Percentiles rank a stretch among this genome's conserved stretches.
These are phyloP conservation scores for Pseudolycoriella hygida DNA, from an alignment of 2,888 invertebrate genomes.

Conservation along the genomic window DNA sequence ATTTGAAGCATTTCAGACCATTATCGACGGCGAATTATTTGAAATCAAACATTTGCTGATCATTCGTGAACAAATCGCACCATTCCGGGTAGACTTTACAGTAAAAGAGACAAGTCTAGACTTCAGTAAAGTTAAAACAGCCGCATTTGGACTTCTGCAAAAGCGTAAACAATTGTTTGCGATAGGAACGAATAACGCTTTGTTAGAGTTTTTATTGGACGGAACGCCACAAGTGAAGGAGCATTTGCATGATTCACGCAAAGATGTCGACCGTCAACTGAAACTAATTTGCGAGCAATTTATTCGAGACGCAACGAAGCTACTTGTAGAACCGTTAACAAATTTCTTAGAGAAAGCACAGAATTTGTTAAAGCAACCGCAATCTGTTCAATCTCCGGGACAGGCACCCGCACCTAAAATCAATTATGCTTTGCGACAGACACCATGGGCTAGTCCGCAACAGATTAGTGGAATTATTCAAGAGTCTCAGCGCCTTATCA, in stretches of 20 bases:
- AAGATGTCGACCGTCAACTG: conserved; percentile 86
- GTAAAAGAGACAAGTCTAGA: conserved; percentile 86
- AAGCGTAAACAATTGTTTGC: conserved; percentile 76
- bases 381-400: not conserved
- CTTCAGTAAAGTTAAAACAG: conserved; percentile 80
- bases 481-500: conserved; percentile 62
- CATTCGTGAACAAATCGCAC: conserved; percentile 91
- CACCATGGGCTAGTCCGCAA: conserved; percentile 51
- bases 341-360: conserved; percentile 56
- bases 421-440: conserved; percentile 28
- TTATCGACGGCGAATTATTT: conserved; percentile 91
- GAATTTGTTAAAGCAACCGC: conserved; percentile 12
- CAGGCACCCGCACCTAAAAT: conserved; percentile 12
- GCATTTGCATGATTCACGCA: conserved; percentile 81
- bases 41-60: conserved; percentile 95
- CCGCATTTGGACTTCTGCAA: conserved; percentile 57
- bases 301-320: conserved; percentile 59
- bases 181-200: conserved; percentile 70
- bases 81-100: conserved; percentile 89
- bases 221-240: conserved; percentile 90
- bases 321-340: conserved; percentile 57
- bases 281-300: conserved; percentile 80
- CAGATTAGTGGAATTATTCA: conserved; percentile 53
- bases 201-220: conserved; percentile 81
- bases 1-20: conserved; percentile 43